A percentile compares a stretch with the other conserved stretches of the same genome.
Evolutionary conservation across 2,113 vertebrate species (phyloP).

Genomic region (Irena cyanogastra): DNA sequence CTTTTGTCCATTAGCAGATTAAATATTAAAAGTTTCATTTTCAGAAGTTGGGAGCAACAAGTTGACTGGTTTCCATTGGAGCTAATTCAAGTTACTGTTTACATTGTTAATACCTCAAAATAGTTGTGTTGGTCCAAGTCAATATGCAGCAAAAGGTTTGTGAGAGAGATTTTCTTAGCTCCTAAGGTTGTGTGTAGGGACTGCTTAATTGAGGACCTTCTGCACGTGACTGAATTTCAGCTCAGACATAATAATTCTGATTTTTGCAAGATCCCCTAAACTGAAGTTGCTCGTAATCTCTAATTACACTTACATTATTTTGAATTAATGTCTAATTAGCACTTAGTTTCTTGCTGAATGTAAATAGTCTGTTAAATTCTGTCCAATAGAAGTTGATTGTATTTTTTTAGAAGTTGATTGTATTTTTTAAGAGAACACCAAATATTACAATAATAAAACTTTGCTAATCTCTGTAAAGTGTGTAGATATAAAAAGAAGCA

Average conservation of each 20-base stretch:
- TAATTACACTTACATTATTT: not conserved
- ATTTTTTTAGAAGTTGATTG: not conserved
- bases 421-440: not conserved
- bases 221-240: not conserved
- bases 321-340: not conserved
- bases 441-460: not conserved
- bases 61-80: slow-evolving; percentile 60
- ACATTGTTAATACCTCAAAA: not conserved
- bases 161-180: not conserved
- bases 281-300: not conserved
- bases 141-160: not conserved
- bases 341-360: not conserved
- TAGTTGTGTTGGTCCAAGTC: not conserved
- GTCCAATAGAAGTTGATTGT: not conserved
- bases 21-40: slow-evolving; percentile 15
- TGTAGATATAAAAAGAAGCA: not conserved
- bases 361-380: not conserved
- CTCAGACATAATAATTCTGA: not conserved
- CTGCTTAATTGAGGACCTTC: not conserved
- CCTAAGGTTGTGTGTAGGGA: not conserved
- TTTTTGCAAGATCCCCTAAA: not conserved
- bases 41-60: slow-evolving; percentile 2
- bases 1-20: not conserved
- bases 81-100: slow-evolving; percentile 45
- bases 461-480: not conserved